Conservation (phyloP, 2,888 invertebrate genomes). For the Pseudococcus longispinus region DNA sequence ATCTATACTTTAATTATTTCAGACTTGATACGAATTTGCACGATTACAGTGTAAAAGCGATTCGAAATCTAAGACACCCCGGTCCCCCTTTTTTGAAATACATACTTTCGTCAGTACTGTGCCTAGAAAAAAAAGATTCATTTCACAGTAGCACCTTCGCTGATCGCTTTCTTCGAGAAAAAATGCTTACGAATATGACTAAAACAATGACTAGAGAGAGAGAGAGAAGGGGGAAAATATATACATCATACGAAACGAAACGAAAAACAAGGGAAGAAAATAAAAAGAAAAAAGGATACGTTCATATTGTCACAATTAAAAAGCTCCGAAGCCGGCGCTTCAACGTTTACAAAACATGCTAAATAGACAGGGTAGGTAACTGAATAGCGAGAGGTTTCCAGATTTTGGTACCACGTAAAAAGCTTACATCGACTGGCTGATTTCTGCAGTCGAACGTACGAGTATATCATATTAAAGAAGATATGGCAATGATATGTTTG, state of each 20-base stretch:
- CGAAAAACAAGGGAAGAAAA: neutral
- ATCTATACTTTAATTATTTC: neutral
- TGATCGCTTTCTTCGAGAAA: neutral
- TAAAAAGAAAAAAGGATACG: neutral
- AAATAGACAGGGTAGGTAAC: neutral
- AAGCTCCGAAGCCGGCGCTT: constrained; percentile 34
- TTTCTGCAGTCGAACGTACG: neutral
- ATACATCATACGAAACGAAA: neutral
- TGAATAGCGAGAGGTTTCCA: neutral
- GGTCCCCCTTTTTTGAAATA: neutral
- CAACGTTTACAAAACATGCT: constrained; percentile 11
- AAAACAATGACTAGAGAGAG: neutral
- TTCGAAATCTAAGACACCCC: neutral
- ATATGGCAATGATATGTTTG: constrained; percentile 29
- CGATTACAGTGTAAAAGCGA: neutral
- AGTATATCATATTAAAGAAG: neutral
- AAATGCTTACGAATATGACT: neutral
- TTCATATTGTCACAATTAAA: constrained; percentile 25
- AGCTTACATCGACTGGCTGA: neutral
- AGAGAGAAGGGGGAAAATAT: neutral
- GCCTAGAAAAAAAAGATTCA: neutral
- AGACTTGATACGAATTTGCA: constrained; percentile 26
- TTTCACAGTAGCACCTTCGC: neutral
- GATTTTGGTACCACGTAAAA: neutral
- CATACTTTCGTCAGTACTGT: neutral